Evolutionary conservation across 2,797 vertebrate species (phyloP).

Genomic region (Anisognathus igniventris): DNA sequence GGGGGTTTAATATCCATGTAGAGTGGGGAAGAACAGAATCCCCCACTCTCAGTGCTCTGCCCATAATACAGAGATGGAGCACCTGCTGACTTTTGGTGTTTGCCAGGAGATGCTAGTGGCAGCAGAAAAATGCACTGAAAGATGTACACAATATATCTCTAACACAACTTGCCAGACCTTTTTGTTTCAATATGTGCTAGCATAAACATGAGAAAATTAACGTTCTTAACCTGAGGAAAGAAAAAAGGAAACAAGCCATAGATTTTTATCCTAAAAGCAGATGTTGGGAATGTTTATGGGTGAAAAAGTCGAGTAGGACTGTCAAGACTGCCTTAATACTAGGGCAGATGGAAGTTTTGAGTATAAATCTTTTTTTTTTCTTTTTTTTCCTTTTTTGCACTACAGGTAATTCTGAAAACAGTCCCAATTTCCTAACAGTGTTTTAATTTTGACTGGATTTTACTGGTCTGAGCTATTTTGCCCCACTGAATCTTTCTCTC

Average conservation of each 20-base stretch:
- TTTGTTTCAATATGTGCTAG: background rate
- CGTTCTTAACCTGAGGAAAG: background rate
- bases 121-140: background rate
- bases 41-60: background rate
- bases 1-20: rapidly evolving
- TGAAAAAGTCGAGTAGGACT: background rate
- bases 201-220: background rate
- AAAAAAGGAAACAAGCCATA: background rate
- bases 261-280: background rate
- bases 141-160: background rate
- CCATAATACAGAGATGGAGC: no score
- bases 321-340: background rate
- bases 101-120: background rate
- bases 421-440: background rate
- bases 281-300: background rate
- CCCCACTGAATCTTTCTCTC: background rate
- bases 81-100: background rate
- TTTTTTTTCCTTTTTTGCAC: background rate
- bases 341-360: background rate
- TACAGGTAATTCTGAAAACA: background rate
- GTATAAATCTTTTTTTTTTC: background rate
- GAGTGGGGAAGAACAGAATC: background rate
- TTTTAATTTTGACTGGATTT: background rate
- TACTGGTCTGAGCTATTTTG: background rate
- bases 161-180: background rate